A percentile compares a stretch with the other conserved stretches of the same genome.
Conservation (phyloP, 2,113 vertebrate genomes). For the Pelecanus crispus region DNA sequence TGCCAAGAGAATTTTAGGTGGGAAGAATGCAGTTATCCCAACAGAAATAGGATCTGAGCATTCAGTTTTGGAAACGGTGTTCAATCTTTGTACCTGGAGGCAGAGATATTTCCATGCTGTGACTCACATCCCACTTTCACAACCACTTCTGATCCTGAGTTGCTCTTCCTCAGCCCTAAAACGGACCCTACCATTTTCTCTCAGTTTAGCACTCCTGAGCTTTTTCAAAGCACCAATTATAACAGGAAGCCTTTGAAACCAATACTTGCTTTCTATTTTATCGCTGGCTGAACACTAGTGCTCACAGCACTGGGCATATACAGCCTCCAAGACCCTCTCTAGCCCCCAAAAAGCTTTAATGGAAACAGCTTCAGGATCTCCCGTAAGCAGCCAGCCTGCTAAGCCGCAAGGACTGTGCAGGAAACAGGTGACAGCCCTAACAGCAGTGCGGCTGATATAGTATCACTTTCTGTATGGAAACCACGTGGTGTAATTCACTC, state of each 20-base stretch:
- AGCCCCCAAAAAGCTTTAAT: neutral
- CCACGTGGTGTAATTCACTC: neutral
- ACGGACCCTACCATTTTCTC: neutral
- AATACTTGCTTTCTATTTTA: neutral
- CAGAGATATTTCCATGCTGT: neutral
- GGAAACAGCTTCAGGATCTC: neutral
- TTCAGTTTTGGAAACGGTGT: neutral
- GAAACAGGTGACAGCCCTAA: neutral
- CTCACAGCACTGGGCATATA: neutral
- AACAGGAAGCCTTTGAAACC: neutral
- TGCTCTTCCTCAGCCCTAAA: neutral
- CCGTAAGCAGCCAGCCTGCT: neutral
- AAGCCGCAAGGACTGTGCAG: accelerated
- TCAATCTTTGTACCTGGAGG: neutral
- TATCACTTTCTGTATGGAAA: slow-evolving; percentile 24
- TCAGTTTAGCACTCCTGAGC: neutral
- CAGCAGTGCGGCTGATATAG: neutral
- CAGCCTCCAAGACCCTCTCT: neutral
- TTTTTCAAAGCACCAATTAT: neutral
- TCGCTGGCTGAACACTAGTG: neutral
- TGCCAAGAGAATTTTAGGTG: neutral
- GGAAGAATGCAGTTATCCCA: neutral
- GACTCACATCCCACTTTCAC: neutral
- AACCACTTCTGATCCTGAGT: neutral
- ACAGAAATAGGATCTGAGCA: neutral